Conservation (phyloP, 2,888 invertebrate genomes). For the Philhelius pedissequus region DNA sequence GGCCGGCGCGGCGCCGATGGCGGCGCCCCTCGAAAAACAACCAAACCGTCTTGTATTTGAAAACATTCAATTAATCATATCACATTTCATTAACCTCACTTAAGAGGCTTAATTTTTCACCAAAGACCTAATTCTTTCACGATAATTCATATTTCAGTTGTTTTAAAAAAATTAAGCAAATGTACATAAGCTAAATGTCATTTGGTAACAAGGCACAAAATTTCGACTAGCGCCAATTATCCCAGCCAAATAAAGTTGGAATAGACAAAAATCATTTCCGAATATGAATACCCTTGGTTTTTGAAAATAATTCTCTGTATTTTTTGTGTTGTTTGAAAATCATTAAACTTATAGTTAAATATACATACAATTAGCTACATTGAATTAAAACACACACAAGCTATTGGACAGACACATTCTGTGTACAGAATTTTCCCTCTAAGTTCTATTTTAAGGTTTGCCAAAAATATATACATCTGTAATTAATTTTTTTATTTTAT, state of each 20-base stretch:
- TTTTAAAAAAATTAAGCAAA: neutral
- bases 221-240: conserved; percentile 50
- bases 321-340: neutral
- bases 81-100: neutral
- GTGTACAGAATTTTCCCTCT: neutral
- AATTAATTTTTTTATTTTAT: neutral
- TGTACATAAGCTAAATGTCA: neutral
- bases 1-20: too few species aligned
- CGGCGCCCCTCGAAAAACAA: neutral
- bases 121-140: neutral
- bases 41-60: neutral
- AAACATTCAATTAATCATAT: conserved; percentile 15
- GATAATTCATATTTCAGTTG: neutral
- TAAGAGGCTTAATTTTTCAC: neutral
- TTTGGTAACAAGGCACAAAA: conserved; percentile 38
- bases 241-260: conserved; percentile 63
- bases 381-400: neutral
- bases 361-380: neutral
- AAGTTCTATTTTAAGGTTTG: conserved; percentile 18
- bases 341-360: neutral
- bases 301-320: too few species aligned
- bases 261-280: conserved; percentile 45
- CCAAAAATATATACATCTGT: conserved; percentile 38
- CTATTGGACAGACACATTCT: neutral
- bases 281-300: conserved; percentile 47